A percentile compares a stretch with the other conserved stretches of the same genome.
Evolutionary conservation across 2,113 vertebrate species (phyloP).

Genomic region (Otis tarda): DNA sequence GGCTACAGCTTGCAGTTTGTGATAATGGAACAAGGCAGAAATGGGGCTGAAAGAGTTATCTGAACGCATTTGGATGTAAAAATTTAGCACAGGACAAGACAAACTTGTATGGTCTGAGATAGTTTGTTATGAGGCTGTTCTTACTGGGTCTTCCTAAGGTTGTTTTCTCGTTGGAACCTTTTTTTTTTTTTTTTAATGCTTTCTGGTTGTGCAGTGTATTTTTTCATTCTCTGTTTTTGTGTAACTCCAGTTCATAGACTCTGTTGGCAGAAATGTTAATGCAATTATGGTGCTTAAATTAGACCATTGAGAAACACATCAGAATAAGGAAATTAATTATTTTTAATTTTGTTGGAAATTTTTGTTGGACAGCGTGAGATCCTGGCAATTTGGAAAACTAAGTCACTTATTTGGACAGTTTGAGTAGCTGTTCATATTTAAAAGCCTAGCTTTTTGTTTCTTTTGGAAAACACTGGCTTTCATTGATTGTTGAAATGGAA

Average conservation of each 20-base stretch:
- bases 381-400: not conserved
- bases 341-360: not conserved
- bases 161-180: not conserved
- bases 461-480: not conserved
- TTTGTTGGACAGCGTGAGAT: not conserved
- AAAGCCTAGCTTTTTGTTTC: not conserved
- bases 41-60: not conserved
- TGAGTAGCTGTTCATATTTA: not conserved
- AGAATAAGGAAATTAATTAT: not conserved
- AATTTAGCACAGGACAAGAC: not conserved
- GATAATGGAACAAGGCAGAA: not conserved
- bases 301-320: not conserved
- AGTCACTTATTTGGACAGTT: not conserved
- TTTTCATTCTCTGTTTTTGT: not conserved
- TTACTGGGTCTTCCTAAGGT: not conserved
- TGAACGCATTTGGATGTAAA: not conserved
- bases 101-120: not conserved
- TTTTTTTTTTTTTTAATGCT: not conserved
- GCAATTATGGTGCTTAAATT: not conserved
- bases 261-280: not conserved
- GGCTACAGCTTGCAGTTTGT: not conserved
- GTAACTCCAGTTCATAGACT: not conserved
- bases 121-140: not conserved
- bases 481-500: not conserved
- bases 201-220: not conserved